These are phyloP conservation scores for Synanthedon vespiformis DNA, from an alignment of 2,888 invertebrate genomes.

Conservation along the genomic window DNA sequence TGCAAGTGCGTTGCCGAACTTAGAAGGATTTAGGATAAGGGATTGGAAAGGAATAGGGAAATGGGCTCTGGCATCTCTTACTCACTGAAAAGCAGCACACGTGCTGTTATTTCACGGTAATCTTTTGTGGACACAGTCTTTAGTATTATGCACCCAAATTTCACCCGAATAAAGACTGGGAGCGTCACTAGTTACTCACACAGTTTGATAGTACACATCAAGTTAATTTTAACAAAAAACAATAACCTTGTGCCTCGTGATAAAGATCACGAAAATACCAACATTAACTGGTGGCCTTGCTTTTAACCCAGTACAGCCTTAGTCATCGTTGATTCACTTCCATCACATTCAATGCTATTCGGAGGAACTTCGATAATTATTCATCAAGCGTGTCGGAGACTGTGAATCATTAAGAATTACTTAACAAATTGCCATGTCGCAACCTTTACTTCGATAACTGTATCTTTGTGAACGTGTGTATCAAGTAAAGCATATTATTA, in stretches of 20 bases:
- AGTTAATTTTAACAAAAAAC: not conserved
- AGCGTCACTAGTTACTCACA: too few species aligned
- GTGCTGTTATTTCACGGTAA: too few species aligned
- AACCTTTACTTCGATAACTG: not conserved
- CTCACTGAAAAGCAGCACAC: too few species aligned
- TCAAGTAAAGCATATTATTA: not conserved
- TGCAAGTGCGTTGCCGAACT: too few species aligned
- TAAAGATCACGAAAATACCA: not conserved
- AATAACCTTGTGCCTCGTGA: slow-evolving; percentile 8
- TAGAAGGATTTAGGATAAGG: too few species aligned
- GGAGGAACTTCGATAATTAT: slow-evolving; percentile 12
- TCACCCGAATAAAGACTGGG: too few species aligned
- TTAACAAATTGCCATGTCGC: not conserved
- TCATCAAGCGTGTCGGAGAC: slow-evolving; percentile 8
- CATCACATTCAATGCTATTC: slow-evolving; percentile 15
- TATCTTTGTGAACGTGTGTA: not conserved
- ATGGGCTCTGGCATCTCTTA: too few species aligned
- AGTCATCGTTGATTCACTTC: slow-evolving; percentile 43
- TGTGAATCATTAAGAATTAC: slow-evolving; percentile 9
- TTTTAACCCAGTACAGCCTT: slow-evolving; percentile 21
- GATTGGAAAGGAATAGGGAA: too few species aligned
- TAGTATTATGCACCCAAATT: too few species aligned
- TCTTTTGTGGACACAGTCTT: too few species aligned
- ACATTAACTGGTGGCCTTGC: slow-evolving; percentile 14
- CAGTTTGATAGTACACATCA: not conserved